Evolutionary conservation across 2,888 invertebrate genomes (phyloP).

Genomic region (Gymnosoma rotundatum): DNA sequence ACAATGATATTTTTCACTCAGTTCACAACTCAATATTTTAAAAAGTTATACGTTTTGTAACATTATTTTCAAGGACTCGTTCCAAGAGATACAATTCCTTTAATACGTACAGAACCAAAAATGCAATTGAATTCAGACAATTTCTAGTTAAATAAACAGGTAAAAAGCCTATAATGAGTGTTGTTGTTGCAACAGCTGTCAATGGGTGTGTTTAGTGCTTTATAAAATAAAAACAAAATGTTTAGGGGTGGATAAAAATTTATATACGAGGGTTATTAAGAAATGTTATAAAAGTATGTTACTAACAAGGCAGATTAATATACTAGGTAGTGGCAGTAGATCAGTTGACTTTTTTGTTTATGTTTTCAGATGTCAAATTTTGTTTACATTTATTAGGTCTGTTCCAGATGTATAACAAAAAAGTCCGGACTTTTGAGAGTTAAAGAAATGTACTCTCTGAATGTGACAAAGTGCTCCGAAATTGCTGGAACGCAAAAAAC

Average conservation of each 20-base stretch:
- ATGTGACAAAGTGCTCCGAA: no score
- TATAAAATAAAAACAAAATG: not conserved
- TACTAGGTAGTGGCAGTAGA: no score
- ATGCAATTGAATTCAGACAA: conserved; percentile 38
- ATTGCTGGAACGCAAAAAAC: no score
- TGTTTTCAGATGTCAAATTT: no score
- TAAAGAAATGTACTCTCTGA: no score
- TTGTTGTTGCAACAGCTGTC: conserved; percentile 61
- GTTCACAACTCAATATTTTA: conserved; percentile 2
- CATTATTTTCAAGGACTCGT: conserved; percentile 7
- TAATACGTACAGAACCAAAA: not conserved
- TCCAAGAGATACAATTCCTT: not conserved
- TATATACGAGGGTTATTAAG: not conserved
- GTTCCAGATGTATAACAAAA: no score
- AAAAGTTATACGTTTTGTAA: conserved; percentile 32
- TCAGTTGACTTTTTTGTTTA: no score
- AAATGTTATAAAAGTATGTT: not conserved
- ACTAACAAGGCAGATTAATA: no score
- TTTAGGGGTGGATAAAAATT: not conserved
- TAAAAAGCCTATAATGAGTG: conserved; percentile 13
- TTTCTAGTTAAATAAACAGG: conserved; percentile 37
- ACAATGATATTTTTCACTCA: not conserved
- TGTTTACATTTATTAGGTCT: no score
- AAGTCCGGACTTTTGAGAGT: no score
- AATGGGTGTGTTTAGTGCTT: conserved; percentile 44